phyloP scores from a whole-genome alignment of 2,797 vertebrate genomes.

The Chanos chanos region DNA sequence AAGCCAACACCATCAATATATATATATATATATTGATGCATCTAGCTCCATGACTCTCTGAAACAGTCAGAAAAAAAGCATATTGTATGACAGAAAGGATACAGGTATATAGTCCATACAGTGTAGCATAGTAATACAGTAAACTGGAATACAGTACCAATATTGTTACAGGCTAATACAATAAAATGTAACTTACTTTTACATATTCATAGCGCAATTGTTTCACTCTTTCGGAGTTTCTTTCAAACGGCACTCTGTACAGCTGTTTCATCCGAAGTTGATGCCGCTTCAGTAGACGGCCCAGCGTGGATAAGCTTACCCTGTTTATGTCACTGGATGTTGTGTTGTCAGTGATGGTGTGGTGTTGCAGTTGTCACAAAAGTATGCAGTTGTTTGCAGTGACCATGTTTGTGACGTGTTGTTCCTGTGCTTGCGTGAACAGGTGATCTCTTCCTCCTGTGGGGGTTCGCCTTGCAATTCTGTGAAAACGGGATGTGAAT shows the following conservation, averaged over 20 bases:
- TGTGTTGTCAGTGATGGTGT: slow-evolving; percentile 5
- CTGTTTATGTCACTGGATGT: slow-evolving; percentile 14
- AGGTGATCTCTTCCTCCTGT: no score
- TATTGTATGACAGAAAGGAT: neutral
- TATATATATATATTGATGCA: no score
- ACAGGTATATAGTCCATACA: neutral
- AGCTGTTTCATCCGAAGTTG: neutral
- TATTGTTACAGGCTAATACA: neutral
- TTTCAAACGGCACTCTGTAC: neutral
- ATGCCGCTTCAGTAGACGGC: neutral
- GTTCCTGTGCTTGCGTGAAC: no score
- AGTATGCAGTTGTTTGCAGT: slow-evolving; percentile 4
- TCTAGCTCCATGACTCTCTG: no score
- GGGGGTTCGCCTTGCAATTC: no score
- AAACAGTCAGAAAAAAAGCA: neutral
- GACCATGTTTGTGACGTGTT: neutral
- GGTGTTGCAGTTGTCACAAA: slow-evolving; percentile 15
- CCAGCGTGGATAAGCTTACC: slow-evolving; percentile 8
- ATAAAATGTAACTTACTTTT: neutral
- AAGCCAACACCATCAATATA: slow-evolving; percentile 5
- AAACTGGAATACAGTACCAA: no score
- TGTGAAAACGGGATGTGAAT: no score
- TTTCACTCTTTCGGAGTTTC: neutral
- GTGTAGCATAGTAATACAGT: no score
- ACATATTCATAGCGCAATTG: neutral